Base-by-base conservation (phyloP, 2,113 vertebrate genomes). In the Formicarius rufipectus region DNA sequence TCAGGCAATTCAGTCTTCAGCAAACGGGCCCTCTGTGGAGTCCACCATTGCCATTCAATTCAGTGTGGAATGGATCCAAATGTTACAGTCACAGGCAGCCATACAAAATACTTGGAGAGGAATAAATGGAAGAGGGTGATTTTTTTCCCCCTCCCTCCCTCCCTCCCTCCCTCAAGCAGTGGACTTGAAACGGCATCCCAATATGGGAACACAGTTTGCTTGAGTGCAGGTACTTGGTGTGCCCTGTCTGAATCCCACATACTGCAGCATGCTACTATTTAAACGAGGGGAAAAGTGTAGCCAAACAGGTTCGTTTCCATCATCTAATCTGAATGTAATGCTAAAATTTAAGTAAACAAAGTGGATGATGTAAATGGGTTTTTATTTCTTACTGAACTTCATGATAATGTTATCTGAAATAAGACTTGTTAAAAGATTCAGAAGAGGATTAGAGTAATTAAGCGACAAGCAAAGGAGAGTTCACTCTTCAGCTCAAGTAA, bases 11-110 rank as follows among this genome's bases (percentile, higher is more conserved):
- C 68, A 56, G 40, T 58, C 56, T 56, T n/a, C 40, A 68, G 64
- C 67, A 83, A n/a, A 19, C 0, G 0, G 42, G 21, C 3, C 0
- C 18, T 8, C 50, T 31, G 14, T 42, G 59, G 45, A 40, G 50
- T 77, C 40, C 1, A 1, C 25, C 49, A 10, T 28, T 68, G 56
- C 88, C 53, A 22, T 18, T 59, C 64, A 44, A 9, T 59, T 58
- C 66, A 40, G 8, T 4, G 55, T 59, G 67, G 83, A 92, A 39
- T 24, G 39, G n/a, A 47, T 80, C 63, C 75, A 80, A 22, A 49
- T 28, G 30, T 30, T 62, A 23, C 23, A 69, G 59, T 50, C 37
- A 8, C 78, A 83, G 88, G 45, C 85, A 92, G 31, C 52, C 73
- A 7, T 52, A 71, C 35, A 33, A 80, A 92, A 52, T 71, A 13